Evolutionary conservation across 2,113 vertebrate genomes (phyloP).

Genomic region (Octodon degus): DNA sequence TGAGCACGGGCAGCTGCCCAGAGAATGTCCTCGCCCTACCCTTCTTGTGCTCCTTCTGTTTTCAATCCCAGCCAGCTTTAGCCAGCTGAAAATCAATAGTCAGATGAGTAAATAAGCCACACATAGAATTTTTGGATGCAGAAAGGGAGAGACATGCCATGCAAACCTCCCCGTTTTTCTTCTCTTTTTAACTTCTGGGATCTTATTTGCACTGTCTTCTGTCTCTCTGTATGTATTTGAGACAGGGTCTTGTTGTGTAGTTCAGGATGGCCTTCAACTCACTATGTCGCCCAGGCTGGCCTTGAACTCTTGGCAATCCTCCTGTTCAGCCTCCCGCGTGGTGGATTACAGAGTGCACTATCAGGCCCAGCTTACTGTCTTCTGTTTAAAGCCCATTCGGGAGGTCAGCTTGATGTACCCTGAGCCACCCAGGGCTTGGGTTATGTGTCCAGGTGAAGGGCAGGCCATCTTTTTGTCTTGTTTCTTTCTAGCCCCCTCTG

Average conservation of each 20-base stretch:
- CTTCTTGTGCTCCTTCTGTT: constrained; percentile 24
- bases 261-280: background rate
- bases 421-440: background rate
- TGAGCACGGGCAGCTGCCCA: background rate
- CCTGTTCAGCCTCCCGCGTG: background rate
- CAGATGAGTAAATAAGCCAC: constrained; percentile 7
- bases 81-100: background rate
- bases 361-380: background rate
- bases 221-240: background rate
- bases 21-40: background rate
- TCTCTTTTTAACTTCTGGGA: constrained; percentile 40
- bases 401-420: background rate
- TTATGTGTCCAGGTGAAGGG: background rate
- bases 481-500: background rate
- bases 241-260: background rate
- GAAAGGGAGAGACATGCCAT: constrained; percentile 30
- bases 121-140: background rate
- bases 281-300: background rate
- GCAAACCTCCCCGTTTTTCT: background rate
- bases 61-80: background rate
- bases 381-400: background rate
- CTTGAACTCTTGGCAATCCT: background rate
- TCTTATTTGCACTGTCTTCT: constrained; percentile 9
- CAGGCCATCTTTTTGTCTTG: background rate
- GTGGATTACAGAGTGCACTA: background rate